A percentile compares a stretch with the other conserved stretches of the same genome.
Evolutionary conservation across 2,888 invertebrate genomes (phyloP).

Genomic region (Adelphocoris suturalis): DNA sequence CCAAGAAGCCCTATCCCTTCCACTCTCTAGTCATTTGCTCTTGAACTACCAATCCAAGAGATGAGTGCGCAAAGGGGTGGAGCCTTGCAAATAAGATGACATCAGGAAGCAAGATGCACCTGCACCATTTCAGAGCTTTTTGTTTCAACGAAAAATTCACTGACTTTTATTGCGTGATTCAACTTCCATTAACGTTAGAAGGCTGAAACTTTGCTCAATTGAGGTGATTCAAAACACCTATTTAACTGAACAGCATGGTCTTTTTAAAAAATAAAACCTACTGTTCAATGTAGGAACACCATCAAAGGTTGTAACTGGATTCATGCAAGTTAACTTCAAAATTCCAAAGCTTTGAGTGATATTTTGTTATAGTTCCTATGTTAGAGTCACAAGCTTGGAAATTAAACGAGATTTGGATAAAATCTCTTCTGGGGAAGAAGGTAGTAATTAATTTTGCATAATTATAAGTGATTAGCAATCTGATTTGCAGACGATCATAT

Average conservation of each 20-base stretch:
- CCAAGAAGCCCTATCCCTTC: neutral
- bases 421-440: too few relatives aligned
- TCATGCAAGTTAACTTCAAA: neutral
- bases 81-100: neutral
- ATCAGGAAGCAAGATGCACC: neutral
- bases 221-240: neutral
- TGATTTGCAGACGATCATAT: too few relatives aligned
- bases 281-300: neutral
- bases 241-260: neutral
- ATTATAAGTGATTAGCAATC: too few relatives aligned
- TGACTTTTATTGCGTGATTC: neutral
- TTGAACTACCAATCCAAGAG: neutral
- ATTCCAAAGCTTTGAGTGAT: neutral
- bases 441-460: too few relatives aligned
- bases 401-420: too few relatives aligned
- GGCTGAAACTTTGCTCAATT: slow-evolving; percentile 64
- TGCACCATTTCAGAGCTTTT: neutral
- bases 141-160: neutral
- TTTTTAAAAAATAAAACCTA: neutral
- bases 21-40: neutral
- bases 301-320: neutral
- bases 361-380: neutral
- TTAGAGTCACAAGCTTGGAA: neutral
- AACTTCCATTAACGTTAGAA: slow-evolving; percentile 53
- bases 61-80: neutral